A percentile compares a stretch with the other conserved stretches of the same genome.
These are phyloP conservation scores for Rhagophthalmus giganteus DNA, from an alignment of 2,888 invertebrate genomes.

Conservation along the genomic window DNA sequence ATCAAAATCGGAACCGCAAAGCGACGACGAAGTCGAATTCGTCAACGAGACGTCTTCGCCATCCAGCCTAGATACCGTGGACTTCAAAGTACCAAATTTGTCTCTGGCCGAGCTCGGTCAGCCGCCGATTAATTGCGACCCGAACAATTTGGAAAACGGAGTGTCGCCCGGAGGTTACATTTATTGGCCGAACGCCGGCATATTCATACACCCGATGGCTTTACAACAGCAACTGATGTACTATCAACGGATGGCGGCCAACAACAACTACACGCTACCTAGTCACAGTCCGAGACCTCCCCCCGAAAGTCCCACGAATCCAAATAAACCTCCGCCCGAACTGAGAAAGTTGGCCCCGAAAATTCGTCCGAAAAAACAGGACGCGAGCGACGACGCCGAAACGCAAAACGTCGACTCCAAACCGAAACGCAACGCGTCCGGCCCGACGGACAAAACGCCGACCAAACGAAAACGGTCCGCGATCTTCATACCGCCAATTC, in stretches of 20 bases:
- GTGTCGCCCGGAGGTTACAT: slow-evolving; percentile 60
- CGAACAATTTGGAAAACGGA: slow-evolving; percentile 53
- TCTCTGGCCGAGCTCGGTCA: slow-evolving; percentile 35
- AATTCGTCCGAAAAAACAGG: slow-evolving; percentile 40
- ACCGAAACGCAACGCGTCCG: slow-evolving; percentile 53
- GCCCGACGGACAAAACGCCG: slow-evolving; percentile 51
- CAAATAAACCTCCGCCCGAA: slow-evolving; percentile 36
- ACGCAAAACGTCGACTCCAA: slow-evolving; percentile 58
- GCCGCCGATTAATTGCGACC: slow-evolving; percentile 52
- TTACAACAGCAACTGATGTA: slow-evolving; percentile 72
- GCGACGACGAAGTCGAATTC: slow-evolving; percentile 60
- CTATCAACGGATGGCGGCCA: slow-evolving; percentile 72
- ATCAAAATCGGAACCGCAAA: slow-evolving; percentile 64
- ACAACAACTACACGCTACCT: slow-evolving; percentile 48
- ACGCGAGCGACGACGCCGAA: slow-evolving; percentile 44
- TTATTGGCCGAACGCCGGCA: slow-evolving; percentile 71
- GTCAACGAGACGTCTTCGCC: slow-evolving; percentile 48
- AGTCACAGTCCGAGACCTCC: slow-evolving; percentile 45
- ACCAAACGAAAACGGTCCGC: slow-evolving; percentile 79
- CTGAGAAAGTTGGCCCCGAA: slow-evolving; percentile 54
- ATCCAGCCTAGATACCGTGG: slow-evolving; percentile 38
- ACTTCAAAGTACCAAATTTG: slow-evolving; percentile 38
- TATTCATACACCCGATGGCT: slow-evolving; percentile 75
- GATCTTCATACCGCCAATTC: slow-evolving; percentile 82
- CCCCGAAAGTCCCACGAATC: slow-evolving; percentile 32